Evolutionary conservation across 2,113 vertebrate species (phyloP), one percentile per base, ranked within the genome.

Genomic region (Motacilla tschutschensis): DNA sequence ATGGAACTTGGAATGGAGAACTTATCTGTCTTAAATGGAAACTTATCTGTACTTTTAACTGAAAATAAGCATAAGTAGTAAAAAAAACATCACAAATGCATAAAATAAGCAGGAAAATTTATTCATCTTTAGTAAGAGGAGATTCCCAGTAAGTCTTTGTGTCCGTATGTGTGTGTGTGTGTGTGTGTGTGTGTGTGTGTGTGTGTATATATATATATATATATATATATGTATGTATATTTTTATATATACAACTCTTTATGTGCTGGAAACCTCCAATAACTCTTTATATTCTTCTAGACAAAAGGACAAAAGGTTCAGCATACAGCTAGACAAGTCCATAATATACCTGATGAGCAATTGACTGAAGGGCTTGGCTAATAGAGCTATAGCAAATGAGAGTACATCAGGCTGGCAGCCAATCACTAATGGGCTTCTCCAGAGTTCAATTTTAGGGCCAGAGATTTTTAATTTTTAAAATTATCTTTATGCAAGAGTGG

Each of bases 341-440:
- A 17, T 41, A 44, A 26, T 19, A 43, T 2, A 3, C 10, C 55
- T 20, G 12, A 24, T 54, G 5, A 84, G 19, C 29, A 80, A 36
- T 2, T 47, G 38, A 26, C 14, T 63, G 10, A 73, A 3, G 5
- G 5, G 21, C 41, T 0, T 0, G 28, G 13, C 28, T 54, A n/a
- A 28, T 72, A 67, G 38, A 6, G 15, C 8, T 63, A 14, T 2
- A 44, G 28, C 18, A 69, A 85, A 59, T 59, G 2, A 55, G 10
- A 35, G 10, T 69, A 9, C 9, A 78, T 54, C 40, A 69, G 12
- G 14, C 20, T 50, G 44, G 28, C 0, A 1, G 18, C 11, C 41
- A 54, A n/a, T 59, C 16, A 59, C 12, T 60, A 65, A 8, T 18
- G 22, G 17, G 11, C 21, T 17, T 69, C 28, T 25, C 26, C 13